A percentile compares a stretch with the other conserved stretches of the same genome.
These are phyloP conservation scores for Eucidaris tribuloides DNA, from an alignment of 35 echinoderm and acorn worm genomes.

Conservation along the genomic window DNA sequence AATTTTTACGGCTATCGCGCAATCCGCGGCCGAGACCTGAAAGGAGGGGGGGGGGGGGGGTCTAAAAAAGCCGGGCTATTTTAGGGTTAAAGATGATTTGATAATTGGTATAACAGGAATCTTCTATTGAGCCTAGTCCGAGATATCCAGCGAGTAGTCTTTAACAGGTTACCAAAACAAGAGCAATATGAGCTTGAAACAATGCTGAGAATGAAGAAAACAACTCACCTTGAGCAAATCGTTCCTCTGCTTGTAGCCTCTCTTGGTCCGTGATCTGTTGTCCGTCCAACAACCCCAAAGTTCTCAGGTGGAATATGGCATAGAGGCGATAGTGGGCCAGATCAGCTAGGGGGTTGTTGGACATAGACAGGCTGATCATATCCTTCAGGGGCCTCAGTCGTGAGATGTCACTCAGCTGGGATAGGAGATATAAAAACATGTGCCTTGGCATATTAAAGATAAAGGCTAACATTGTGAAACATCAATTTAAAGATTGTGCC, in stretches of 20 bases:
- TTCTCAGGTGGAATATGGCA: conserved; percentile 79
- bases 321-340: conserved; percentile 74
- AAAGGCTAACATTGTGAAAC: too few species aligned
- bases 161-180: not conserved
- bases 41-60: too few species aligned
- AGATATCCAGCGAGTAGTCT: not conserved
- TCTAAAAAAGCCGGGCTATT: too few species aligned
- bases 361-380: conserved; percentile 61
- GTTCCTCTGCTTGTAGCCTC: conserved; percentile 56
- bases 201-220: too few species aligned
- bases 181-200: not conserved
- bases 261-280: conserved; percentile 36
- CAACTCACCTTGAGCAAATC: conserved; percentile 88
- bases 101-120: too few species aligned
- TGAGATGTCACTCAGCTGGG: conserved; percentile 66
- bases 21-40: too few species aligned
- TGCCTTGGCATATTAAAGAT: too few species aligned
- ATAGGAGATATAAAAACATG: not conserved
- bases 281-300: conserved; percentile 63
- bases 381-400: conserved; percentile 75
- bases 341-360: conserved; percentile 82
- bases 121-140: not conserved
- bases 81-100: too few species aligned
- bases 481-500: too few species aligned
- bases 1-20: too few species aligned